A percentile compares a stretch with the other conserved stretches of the same genome.
Evolutionary conservation across 2,888 invertebrate species (phyloP).

Genomic region (Patella pellucida): DNA sequence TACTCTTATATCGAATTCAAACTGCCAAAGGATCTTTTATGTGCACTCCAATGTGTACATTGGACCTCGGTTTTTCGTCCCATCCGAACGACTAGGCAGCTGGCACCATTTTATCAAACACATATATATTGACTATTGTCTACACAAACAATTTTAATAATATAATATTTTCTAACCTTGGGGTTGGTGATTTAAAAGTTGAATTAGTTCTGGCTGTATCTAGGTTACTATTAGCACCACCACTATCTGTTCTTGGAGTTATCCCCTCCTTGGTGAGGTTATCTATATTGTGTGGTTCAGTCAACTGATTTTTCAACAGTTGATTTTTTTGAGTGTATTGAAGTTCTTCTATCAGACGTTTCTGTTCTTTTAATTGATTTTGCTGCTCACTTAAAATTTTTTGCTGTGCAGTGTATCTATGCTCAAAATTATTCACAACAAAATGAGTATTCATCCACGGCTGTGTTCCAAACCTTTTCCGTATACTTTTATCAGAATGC

Average conservation of each 20-base stretch:
- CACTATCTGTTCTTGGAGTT: not conserved
- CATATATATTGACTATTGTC: no score
- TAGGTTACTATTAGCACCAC: not conserved
- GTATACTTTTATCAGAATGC: conserved; percentile 28
- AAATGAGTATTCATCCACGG: conserved; percentile 60
- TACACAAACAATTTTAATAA: no score
- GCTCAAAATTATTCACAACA: conserved; percentile 58
- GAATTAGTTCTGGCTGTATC: not conserved
- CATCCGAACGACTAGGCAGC: no score
- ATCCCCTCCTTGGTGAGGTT: conserved; percentile 32
- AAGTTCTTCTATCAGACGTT: conserved; percentile 61
- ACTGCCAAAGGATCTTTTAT: no score
- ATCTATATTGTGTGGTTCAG: conserved; percentile 45
- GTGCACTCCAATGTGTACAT: no score
- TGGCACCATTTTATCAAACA: no score
- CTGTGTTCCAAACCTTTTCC: conserved; percentile 56
- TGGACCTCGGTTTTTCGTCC: no score
- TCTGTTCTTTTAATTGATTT: conserved; percentile 62
- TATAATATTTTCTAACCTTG: not conserved
- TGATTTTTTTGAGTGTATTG: conserved; percentile 45
- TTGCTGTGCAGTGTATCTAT: conserved; percentile 66
- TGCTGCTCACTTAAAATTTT: conserved; percentile 65
- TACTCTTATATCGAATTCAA: no score
- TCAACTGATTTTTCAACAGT: conserved; percentile 38
- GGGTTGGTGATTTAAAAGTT: not conserved